Evolutionary conservation across 1,140 invertebrate species (phyloP), one percentile per base, ranked within the genome.

Genomic region (Listronotus bonariensis): DNA sequence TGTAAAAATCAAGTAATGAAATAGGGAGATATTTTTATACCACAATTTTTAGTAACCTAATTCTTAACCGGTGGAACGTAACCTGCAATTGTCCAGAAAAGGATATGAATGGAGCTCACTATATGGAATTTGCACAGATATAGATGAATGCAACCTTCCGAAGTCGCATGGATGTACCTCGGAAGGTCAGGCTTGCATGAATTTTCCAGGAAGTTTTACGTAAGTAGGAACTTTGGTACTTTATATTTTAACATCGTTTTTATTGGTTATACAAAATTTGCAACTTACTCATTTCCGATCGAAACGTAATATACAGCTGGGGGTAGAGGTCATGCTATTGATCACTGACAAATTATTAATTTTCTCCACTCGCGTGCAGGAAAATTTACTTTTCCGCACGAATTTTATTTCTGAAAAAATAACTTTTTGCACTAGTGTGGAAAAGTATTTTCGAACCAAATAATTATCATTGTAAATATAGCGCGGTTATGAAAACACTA

Each of bases 111-210:
- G 85, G 85, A 83, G 79, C 49, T 84, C 84, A 3, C 71, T 79
- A 54, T 86, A 82, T 68, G 83, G 84, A 11, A 76, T 85, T 15
- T 89, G 87, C 63, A 68, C 86, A 1, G 88, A 90, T 75, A 73
- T 84, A n/a, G 82, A 89, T 70, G 87, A 88, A 74, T 89, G 87
- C 72, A 56, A 67, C 0, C 67, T 79, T n/a, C 42, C 54, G 1
- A 56, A 71, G 2, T 65, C 68, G 1, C 48, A 65, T 48, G 49
- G 32, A 40, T 70, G 68, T 51, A 34, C 14, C 20, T 11, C 17
- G 12, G 56, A 67, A 40, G 71, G 74, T 0, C 73, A 87, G 72
- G 75, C 72, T 48, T 88, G 86, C 69, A 40, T 86, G n/a, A 88
- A 88, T 77, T 65, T 83, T 18, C 80, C 81, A 3, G 85, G 85